Conservation (phyloP, 1,140 invertebrate species). For the Neotoxoptera formosana region DNA sequence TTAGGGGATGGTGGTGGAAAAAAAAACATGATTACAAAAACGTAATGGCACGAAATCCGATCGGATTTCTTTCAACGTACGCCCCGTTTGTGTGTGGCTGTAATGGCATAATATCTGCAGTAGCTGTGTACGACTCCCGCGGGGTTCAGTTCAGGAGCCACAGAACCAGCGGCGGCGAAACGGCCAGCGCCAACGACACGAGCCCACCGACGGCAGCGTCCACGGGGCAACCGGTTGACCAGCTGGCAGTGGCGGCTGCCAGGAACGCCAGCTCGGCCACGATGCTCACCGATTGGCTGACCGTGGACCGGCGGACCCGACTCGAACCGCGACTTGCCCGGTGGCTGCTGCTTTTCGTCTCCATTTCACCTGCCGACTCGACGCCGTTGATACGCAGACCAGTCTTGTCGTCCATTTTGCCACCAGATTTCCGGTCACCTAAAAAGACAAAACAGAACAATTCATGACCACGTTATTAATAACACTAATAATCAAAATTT, state of each 20-base stretch:
- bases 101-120: background rate
- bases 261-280: background rate
- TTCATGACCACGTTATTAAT: background rate
- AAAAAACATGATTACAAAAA: background rate
- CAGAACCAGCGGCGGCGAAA: background rate
- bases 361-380: conserved; percentile 19
- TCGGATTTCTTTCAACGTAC: background rate
- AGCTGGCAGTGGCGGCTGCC: background rate
- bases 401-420: background rate
- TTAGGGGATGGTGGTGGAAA: background rate
- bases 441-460: background rate
- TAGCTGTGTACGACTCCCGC: background rate
- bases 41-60: background rate
- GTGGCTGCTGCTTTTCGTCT: conserved; percentile 51
- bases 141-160: background rate
- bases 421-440: background rate
- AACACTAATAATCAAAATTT: background rate
- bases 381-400: conserved; percentile 23
- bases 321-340: conserved; percentile 28
- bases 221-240: conserved; percentile 13
- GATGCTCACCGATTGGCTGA: conserved; percentile 5
- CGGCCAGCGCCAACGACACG: background rate
- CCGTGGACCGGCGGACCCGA: background rate
- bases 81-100: background rate
- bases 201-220: background rate